Base-by-base conservation (phyloP, 2,113 vertebrate genomes). In the Dasyprocta punctata region DNA sequence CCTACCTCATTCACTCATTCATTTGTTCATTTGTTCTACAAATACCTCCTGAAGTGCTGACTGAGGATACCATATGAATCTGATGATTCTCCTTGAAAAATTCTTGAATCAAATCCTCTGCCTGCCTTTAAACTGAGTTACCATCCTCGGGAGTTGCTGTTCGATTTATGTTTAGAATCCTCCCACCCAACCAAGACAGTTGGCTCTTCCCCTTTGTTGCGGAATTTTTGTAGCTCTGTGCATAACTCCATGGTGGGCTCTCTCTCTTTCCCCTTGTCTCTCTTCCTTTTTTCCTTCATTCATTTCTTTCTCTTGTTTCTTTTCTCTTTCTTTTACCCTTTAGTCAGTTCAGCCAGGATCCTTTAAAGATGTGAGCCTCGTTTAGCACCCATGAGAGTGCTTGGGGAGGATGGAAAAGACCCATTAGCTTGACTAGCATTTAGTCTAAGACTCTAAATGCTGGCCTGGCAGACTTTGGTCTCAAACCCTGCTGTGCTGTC, bases 171-270 rank as follows among this genome's bases (percentile, higher is more conserved):
- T 33, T 52, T 83, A 36, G 56, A 91, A 73, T 28, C 36, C 30
- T 89, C 41, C 49, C 28, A 28, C 26, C 47, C 38, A 89, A 5
- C 7, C 10, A 82, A 49, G 63, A 95, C 63, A 22, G 14, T 87
- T 24, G 28, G 13, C 63, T 92, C 41, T 63, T 84, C 36, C n/a
- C 60, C 67, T 91, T 38, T 7, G 75, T 11, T 60, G 61, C 16
- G 47, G 20, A n/a, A 16, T 20, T 84, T 67, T 36, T 44, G 26
- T 24, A 86, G n/a, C 5, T 89, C 12, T 30, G 7, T 14, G 22
- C 0, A 1, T 1, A 38, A 61, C 47, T 60, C 49, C 47, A 47
- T 0, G 28, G 28, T 11, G 44, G 28, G 26, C n/a, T 36, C 33
- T 26, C 2, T 28, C 28, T 19, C 19, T 84, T 36, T n/a, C n/a